Conservation (phyloP, 1,140 invertebrate genomes). For the Manduca sexta region DNA sequence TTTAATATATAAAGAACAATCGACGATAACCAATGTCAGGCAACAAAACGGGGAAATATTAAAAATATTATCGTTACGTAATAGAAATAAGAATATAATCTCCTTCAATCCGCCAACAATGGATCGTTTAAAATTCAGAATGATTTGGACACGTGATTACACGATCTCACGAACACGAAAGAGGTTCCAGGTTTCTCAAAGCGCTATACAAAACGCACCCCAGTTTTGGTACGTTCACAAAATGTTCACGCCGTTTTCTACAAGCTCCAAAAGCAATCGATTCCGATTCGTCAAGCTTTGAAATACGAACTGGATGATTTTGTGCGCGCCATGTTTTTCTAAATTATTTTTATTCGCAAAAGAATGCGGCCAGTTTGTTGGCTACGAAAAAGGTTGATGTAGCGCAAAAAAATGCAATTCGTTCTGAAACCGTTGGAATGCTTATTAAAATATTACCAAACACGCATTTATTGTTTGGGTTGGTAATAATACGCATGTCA, state of each 20-base stretch:
- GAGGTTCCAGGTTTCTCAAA: constrained; percentile 9
- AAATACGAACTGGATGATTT: constrained; percentile 18
- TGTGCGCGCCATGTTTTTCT: not conserved
- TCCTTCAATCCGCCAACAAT: too few relatives aligned
- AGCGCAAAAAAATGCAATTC: not conserved
- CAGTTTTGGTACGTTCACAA: constrained; percentile 14
- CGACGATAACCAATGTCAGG: too few relatives aligned
- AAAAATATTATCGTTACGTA: too few relatives aligned
- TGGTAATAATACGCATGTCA: constrained; percentile 14
- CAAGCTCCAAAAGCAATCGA: constrained; percentile 21
- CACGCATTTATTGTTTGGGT: not conserved
- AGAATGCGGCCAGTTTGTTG: not conserved
- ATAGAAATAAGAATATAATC: too few relatives aligned
- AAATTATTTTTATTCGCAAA: not conserved
- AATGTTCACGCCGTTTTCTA: constrained; percentile 12
- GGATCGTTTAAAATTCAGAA: too few relatives aligned
- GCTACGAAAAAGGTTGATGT: too few relatives aligned
- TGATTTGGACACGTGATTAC: constrained; percentile 3
- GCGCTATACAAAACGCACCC: constrained; percentile 19
- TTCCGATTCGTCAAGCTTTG: constrained; percentile 30
- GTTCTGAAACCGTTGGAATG: not conserved
- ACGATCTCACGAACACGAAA: constrained; percentile 22
- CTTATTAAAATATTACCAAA: too few relatives aligned
- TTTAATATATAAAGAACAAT: too few relatives aligned
- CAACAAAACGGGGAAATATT: too few relatives aligned